These are phyloP conservation scores for Pampusana beccarii DNA, from an alignment of 2,113 vertebrate genomes.

Conservation along the genomic window DNA sequence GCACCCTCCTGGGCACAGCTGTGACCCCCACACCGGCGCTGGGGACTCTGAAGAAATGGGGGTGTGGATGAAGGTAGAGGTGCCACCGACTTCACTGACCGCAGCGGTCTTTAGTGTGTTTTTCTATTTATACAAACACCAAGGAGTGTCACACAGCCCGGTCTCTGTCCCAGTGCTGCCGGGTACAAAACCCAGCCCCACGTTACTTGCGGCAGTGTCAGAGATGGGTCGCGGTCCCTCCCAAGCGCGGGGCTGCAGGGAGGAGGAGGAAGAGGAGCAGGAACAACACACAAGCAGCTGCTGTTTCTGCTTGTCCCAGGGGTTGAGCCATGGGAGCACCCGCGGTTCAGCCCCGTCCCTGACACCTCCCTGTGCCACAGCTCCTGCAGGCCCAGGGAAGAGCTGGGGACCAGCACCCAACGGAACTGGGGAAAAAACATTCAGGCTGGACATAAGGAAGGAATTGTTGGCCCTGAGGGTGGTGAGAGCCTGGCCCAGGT, in stretches of 20 bases:
- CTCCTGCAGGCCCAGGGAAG: background rate
- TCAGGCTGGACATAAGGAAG: too few relatives aligned
- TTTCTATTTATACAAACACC: background rate
- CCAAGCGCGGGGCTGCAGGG: too few relatives aligned
- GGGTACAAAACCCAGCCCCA: background rate
- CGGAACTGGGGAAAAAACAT: too few relatives aligned
- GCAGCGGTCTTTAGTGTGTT: accelerated
- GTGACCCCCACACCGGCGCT: accelerated
- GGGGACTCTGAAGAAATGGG: background rate
- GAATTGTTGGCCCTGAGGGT: too few relatives aligned
- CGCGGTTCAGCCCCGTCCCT: background rate
- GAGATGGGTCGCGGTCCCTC: background rate
- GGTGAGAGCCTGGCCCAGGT: too few relatives aligned
- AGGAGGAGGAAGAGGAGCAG: background rate
- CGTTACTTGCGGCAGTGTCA: too few relatives aligned
- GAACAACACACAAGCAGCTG: accelerated
- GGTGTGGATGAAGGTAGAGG: background rate
- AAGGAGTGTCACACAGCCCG: background rate
- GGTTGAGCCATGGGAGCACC: background rate
- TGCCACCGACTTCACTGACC: background rate
- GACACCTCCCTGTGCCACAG: background rate
- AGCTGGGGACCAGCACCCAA: too few relatives aligned
- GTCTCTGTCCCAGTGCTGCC: background rate
- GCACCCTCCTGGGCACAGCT: accelerated
- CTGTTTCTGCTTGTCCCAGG: accelerated